These are phyloP conservation scores for Xestobium rufovillosum DNA, from an alignment of 2,888 invertebrate genomes.

Conservation along the genomic window DNA sequence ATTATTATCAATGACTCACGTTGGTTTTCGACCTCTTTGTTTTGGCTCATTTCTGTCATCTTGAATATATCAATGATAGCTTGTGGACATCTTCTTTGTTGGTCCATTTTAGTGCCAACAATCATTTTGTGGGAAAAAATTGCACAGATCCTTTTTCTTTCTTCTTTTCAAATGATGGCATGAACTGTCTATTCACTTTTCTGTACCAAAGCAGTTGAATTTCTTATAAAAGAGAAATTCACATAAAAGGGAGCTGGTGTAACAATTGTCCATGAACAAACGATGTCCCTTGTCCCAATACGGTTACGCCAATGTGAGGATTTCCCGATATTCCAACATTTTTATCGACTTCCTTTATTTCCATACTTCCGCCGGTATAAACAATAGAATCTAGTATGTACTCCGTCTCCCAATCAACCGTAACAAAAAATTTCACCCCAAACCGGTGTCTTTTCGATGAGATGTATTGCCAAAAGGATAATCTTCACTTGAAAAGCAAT, in stretches of 20 bases:
- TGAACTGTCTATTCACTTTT: conserved; percentile 13
- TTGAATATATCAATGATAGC: conserved; percentile 17
- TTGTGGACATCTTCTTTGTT: conserved; percentile 29
- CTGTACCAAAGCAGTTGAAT: conserved; percentile 16
- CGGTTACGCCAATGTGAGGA: conserved; percentile 7
- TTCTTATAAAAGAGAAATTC: conserved; percentile 12
- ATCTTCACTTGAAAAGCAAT: conserved; percentile 10
- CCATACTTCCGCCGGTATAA: conserved; percentile 9
- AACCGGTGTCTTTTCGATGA: conserved; percentile 11
- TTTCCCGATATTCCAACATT: conserved; percentile 13
- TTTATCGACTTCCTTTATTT: conserved; percentile 9
- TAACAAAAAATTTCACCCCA: no score
- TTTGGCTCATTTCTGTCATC: conserved; percentile 15
- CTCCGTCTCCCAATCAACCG: conserved; percentile 13
- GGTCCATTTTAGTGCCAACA: conserved; percentile 30
- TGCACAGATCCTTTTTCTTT: no score
- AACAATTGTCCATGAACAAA: conserved; percentile 16
- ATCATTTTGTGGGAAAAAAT: conserved; percentile 9
- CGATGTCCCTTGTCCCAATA: conserved; percentile 10
- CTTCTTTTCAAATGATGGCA: conserved; percentile 14
- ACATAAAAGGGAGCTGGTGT: conserved; percentile 13
- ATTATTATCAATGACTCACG: conserved; percentile 26
- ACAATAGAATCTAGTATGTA: conserved; percentile 11
- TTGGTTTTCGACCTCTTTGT: conserved; percentile 25
- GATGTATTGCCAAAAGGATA: conserved; percentile 19